These are phyloP conservation scores for Caenorhabditis imperialis DNA, from an alignment of 2,888 invertebrate genomes.

Conservation along the genomic window DNA sequence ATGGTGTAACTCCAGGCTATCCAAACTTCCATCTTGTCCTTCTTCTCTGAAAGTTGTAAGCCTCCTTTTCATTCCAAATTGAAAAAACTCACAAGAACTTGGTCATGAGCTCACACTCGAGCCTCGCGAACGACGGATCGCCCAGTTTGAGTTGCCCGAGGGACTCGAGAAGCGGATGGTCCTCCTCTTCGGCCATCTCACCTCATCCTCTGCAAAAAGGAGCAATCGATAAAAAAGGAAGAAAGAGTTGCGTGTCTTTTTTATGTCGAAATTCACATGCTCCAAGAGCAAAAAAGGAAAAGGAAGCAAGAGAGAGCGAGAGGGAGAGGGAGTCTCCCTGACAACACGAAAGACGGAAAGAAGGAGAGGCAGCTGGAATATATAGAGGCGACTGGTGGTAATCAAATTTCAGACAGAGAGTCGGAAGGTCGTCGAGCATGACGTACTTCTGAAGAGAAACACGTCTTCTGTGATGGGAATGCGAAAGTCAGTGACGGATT, in stretches of 20 bases:
- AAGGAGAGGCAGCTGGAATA: conserved; percentile 14
- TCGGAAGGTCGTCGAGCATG: background rate
- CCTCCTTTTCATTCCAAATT: background rate
- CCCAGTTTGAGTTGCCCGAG: conserved; percentile 15
- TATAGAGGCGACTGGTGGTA: background rate
- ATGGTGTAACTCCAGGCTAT: conserved; percentile 19
- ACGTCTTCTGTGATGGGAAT: background rate
- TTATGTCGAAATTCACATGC: conserved; percentile 29
- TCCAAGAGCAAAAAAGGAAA: background rate
- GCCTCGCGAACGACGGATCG: conserved; percentile 14
- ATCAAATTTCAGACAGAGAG: background rate
- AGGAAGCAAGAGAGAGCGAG: conserved; percentile 1
- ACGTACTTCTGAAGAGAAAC: background rate
- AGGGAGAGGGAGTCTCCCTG: conserved; percentile 30
- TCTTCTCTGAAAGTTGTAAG: conserved; percentile 27
- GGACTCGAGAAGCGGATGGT: conserved; percentile 29
- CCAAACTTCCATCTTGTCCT: conserved; percentile 15
- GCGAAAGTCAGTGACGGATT: background rate
- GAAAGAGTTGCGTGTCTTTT: conserved; percentile 22
- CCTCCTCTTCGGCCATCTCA: conserved; percentile 24
- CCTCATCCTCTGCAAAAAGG: conserved; percentile 28
- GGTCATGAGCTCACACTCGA: conserved; percentile 28
- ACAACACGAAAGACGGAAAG: conserved; percentile 29
- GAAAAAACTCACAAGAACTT: conserved; percentile 23
- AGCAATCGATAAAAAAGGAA: conserved; percentile 3